These are phyloP conservation scores for Aphelocoma coerulescens DNA, from an alignment of 2,113 vertebrate species.

Conservation along the genomic window DNA sequence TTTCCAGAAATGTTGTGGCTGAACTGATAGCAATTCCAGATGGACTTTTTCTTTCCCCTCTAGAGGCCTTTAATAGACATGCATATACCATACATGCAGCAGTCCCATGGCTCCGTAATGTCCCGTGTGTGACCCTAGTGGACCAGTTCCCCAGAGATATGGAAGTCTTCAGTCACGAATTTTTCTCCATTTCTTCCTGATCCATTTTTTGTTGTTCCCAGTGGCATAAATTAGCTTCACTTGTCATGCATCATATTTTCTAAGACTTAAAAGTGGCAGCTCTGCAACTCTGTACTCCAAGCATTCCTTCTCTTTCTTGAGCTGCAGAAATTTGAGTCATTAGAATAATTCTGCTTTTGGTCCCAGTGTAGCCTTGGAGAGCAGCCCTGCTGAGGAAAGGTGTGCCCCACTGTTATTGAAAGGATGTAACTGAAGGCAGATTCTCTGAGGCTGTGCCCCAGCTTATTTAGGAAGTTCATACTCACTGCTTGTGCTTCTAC, in stretches of 20 bases:
- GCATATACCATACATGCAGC: background rate
- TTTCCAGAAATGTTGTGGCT: background rate
- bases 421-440: background rate
- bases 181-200: background rate
- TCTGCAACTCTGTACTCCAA: background rate
- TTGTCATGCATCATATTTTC: background rate
- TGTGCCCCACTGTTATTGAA: background rate
- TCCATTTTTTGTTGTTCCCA: background rate
- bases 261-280: background rate
- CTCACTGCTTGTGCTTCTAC: background rate
- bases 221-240: background rate
- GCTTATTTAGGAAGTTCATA: background rate
- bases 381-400: background rate
- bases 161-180: background rate
- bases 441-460: background rate
- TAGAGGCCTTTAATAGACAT: background rate
- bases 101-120: rapidly evolving
- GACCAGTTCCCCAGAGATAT: background rate
- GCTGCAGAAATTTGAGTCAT: background rate
- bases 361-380: background rate
- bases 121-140: background rate
- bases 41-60: background rate
- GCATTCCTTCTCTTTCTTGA: background rate
- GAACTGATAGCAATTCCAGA: background rate
- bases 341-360: background rate